phyloP scores from a whole-genome alignment of 1,140 invertebrate genomes.

The Apis dorsata region DNA sequence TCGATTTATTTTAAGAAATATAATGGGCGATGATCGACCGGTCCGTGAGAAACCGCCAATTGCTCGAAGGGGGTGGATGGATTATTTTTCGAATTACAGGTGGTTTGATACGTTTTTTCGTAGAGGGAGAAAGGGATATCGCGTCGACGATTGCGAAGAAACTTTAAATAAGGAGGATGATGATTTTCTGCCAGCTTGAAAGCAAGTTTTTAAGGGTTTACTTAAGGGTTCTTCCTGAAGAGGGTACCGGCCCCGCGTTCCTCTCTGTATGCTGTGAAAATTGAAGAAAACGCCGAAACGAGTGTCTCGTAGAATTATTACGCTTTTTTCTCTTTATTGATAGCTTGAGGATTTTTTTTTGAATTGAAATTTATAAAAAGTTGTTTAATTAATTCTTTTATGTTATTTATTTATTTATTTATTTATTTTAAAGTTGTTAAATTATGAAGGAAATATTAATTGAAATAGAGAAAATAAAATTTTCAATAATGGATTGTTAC shows the following conservation, averaged over 20 bases:
- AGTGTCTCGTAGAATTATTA: no score
- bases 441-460: no score
- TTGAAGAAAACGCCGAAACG: neutral
- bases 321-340: no score
- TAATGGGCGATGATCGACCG: neutral
- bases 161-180: neutral
- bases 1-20: no score
- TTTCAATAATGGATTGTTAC: no score
- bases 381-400: no score
- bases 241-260: neutral
- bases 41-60: neutral
- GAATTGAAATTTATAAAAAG: no score
- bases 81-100: neutral
- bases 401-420: no score
- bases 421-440: no score
- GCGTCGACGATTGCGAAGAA: neutral
- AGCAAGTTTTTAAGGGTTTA: neutral
- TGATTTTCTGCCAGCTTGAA: neutral
- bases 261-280: neutral
- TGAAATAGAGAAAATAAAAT: no score
- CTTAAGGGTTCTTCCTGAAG: neutral
- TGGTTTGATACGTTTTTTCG: neutral
- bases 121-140: neutral
- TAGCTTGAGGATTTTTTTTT: no score
- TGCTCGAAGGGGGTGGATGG: neutral